Evolutionary conservation across 2,888 invertebrate genomes (phyloP).

Genomic region (Pimpla rufipes): DNA sequence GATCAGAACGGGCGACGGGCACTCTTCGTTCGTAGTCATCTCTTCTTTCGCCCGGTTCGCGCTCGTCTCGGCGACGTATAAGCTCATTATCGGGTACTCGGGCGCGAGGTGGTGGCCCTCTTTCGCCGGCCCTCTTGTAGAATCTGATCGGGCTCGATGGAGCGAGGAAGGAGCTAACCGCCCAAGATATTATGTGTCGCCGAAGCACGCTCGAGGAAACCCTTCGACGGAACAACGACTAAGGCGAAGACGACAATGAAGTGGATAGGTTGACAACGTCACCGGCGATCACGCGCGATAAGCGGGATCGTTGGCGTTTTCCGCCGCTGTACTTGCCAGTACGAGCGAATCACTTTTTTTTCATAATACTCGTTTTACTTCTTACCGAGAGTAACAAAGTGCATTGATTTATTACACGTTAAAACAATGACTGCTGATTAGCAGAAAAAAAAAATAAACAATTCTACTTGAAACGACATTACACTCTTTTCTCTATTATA

Average conservation of each 20-base stretch:
- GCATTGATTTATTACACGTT: too few species aligned
- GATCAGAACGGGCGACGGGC: constrained; percentile 19
- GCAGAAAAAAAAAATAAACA: too few species aligned
- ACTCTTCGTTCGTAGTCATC: constrained; percentile 26
- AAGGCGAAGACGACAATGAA: constrained; percentile 52
- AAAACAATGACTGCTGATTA: too few species aligned
- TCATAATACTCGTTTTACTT: too few species aligned
- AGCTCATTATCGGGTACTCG: constrained; percentile 77
- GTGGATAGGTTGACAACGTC: constrained; percentile 39
- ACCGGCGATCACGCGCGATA: constrained; percentile 13
- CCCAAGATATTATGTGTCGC: constrained; percentile 83
- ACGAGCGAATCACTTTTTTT: neutral
- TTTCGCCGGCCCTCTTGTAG: constrained; percentile 70
- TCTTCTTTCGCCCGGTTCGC: constrained; percentile 41
- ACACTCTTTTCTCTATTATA: too few species aligned
- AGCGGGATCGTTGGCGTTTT: neutral
- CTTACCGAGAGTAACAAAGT: too few species aligned
- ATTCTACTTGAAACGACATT: too few species aligned
- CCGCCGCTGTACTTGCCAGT: neutral
- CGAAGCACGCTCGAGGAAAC: constrained; percentile 62
- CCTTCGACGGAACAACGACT: constrained; percentile 34
- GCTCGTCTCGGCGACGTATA: constrained; percentile 70
- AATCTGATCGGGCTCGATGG: constrained; percentile 80
- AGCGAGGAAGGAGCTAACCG: constrained; percentile 83
- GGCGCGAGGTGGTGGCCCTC: constrained; percentile 59